Conservation (phyloP, 1,140 invertebrate species). For the Coenobita brevimanus region DNA sequence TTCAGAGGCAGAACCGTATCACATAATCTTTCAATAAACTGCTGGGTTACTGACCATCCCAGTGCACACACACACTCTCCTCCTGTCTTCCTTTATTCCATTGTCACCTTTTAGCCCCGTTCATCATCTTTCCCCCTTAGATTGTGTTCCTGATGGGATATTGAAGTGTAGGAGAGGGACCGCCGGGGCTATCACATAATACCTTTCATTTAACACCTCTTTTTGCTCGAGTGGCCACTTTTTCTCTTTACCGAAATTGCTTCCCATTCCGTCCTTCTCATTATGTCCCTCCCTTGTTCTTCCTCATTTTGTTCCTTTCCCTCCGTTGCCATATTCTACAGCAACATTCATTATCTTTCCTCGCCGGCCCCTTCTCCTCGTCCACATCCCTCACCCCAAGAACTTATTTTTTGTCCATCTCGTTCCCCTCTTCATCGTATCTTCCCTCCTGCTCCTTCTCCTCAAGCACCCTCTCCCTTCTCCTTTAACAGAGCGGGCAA, state of each 20-base stretch:
- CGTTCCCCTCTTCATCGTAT: background rate
- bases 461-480: conserved; percentile 26
- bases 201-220: background rate
- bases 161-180: too few species aligned
- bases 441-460: conserved; percentile 16
- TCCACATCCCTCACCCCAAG: background rate
- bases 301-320: background rate
- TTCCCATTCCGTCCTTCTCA: background rate
- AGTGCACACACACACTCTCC: too few species aligned
- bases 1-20: too few species aligned
- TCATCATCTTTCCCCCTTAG: too few species aligned
- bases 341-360: background rate
- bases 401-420: conserved; percentile 20
- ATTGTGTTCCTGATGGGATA: too few species aligned
- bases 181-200: too few species aligned
- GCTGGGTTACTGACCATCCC: too few species aligned
- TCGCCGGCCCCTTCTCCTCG: background rate
- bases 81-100: too few species aligned
- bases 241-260: too few species aligned
- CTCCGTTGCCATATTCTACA: background rate
- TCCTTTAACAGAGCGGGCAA: conserved; percentile 24
- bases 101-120: too few species aligned
- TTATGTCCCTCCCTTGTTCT: background rate
- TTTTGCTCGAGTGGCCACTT: too few species aligned
- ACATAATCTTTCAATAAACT: too few species aligned